Base-by-base conservation (phyloP, 2,888 invertebrate genomes). In the Ecdyonurus torrentis region DNA sequence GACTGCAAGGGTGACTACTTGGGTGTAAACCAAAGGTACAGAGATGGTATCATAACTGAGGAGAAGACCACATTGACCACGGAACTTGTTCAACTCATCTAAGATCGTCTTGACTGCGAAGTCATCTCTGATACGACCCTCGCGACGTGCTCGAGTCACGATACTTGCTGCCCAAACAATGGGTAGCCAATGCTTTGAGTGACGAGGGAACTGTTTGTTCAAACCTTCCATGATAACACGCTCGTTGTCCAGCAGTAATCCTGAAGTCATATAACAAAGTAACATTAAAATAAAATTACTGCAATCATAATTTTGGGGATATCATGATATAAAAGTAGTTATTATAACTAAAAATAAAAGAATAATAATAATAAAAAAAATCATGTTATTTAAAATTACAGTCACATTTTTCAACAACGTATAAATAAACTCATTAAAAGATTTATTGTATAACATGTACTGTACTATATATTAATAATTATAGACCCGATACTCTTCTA, bases 161-260 rank as follows among this genome's bases (percentile, higher is more conserved):
- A 93, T 91, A 74, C 90, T 89, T 1, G 91, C 85, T 1, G 91
- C 91, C 93, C 93, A 93, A 15, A 91, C 90, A 66, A 93, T 88
- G 7, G 93, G 92, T 70, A 93, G 69, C 91, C 91, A 93, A 74
- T 91, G 91, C 71, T 92, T 92, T 15, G 90, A 86, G 64, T 89
- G 88, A 64, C 88, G 84, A 0, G 91, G 91, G 71, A 89, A 91
- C 71, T 89, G 89, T 58, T 79, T 76, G 72, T 91, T 88, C 69
- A 93, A 77, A 70, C 86, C 83, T 63, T 86, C 83, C 66, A 93
- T 84, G 67, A 92, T 90, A 53, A 77, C 76, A 69, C 85, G 83
- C 73, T 93, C 93, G 71, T 89, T 92, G 66, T 89, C 86, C 64
- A 87, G 80, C 55, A 93, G 76, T 55, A 93, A 76, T 68, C 92